phyloP scores from a whole-genome alignment of 2,113 vertebrate species.

The Solea solea region DNA sequence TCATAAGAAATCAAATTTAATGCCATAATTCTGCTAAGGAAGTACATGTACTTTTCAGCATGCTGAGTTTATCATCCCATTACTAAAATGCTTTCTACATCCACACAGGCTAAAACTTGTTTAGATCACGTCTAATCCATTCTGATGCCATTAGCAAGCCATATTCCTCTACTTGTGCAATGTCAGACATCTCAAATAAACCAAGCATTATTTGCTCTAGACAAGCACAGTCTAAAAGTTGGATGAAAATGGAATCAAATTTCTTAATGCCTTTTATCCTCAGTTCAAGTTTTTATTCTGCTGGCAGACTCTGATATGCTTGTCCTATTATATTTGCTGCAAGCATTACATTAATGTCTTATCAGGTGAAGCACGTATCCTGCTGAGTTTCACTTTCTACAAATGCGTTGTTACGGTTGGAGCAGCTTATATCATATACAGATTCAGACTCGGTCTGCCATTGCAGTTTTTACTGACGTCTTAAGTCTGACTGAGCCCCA shows the following conservation, averaged over 20 bases:
- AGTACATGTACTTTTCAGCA: slow-evolving; percentile 12
- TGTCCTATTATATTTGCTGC: slow-evolving; percentile 40
- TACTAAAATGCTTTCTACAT: slow-evolving; percentile 37
- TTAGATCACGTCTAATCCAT: slow-evolving; percentile 16
- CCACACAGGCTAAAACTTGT: slow-evolving; percentile 43
- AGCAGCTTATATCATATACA: slow-evolving; percentile 19
- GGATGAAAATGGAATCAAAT: slow-evolving; percentile 29
- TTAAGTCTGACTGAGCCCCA: neutral
- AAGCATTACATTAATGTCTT: slow-evolving; percentile 68
- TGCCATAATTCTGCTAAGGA: slow-evolving; percentile 18
- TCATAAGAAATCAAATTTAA: slow-evolving; percentile 52
- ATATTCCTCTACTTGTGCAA: slow-evolving; percentile 62
- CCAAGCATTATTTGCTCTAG: slow-evolving; percentile 30
- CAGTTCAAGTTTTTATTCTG: slow-evolving; percentile 32
- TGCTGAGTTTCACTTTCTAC: slow-evolving; percentile 19
- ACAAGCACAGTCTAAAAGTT: slow-evolving; percentile 34
- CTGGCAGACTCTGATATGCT: slow-evolving; percentile 32
- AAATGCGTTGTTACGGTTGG: slow-evolving; percentile 27
- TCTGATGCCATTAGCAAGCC: slow-evolving; percentile 49
- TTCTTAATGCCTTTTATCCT: slow-evolving; percentile 45
- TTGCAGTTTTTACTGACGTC: neutral
- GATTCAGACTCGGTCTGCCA: slow-evolving; percentile 24
- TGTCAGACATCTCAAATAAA: slow-evolving; percentile 45
- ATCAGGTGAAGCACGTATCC: slow-evolving; percentile 48
- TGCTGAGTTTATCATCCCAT: slow-evolving; percentile 31